phyloP scores from a whole-genome alignment of 2,888 invertebrate genomes.

The Agrochola macilenta region DNA sequence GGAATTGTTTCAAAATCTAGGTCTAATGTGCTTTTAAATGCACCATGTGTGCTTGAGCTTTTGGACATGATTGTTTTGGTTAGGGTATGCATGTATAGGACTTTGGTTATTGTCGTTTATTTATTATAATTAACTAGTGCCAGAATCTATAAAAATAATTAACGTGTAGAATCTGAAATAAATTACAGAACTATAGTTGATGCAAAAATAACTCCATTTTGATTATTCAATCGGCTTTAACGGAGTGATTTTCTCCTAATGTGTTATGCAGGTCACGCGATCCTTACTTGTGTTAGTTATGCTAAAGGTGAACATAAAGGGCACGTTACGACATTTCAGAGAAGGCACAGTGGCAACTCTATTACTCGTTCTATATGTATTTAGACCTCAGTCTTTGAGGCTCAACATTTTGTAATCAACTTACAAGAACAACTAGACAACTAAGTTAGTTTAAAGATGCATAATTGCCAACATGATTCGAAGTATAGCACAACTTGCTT shows the following conservation, averaged over 20 bases:
- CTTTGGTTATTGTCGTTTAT: too few species aligned
- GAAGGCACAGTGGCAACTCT: neutral
- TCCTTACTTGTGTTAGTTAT: slow-evolving; percentile 4
- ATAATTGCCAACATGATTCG: neutral
- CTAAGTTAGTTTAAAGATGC: neutral
- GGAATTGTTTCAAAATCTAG: too few species aligned
- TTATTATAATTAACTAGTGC: neutral
- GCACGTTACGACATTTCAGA: neutral
- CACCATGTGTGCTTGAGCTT: too few species aligned
- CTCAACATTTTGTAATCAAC: neutral
- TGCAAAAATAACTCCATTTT: slow-evolving; percentile 3
- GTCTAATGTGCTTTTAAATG: too few species aligned
- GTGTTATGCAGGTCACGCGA: slow-evolving; percentile 11
- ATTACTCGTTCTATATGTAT: neutral
- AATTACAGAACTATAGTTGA: neutral
- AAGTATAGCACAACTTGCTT: neutral
- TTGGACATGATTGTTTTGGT: too few species aligned
- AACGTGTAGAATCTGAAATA: neutral
- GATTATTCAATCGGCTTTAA: slow-evolving; percentile 5
- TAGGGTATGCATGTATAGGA: too few species aligned
- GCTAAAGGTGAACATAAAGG: slow-evolving; percentile 22
- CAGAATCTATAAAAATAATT: neutral
- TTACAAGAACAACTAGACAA: neutral
- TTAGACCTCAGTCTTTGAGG: neutral
- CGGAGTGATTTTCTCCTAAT: slow-evolving; percentile 8